A percentile compares a stretch with the other conserved stretches of the same genome.
Conservation (phyloP, 2,113 vertebrate species). For the Lanius collurio region DNA sequence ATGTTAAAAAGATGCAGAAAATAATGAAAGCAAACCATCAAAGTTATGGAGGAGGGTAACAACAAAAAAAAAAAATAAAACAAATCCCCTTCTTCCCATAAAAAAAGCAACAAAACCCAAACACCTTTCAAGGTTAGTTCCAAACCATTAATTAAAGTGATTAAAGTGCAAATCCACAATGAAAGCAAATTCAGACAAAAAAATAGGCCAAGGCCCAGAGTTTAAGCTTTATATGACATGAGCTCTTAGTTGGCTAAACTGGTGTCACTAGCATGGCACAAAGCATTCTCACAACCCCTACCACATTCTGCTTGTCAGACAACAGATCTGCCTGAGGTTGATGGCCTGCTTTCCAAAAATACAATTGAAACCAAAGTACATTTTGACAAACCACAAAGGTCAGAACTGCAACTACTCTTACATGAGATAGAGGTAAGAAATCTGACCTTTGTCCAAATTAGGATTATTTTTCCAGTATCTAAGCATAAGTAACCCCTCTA, state of each 20-base stretch:
- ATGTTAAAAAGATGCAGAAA: not conserved
- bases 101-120: not conserved
- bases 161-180: not conserved
- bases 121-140: not conserved
- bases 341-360: constrained; percentile 50
- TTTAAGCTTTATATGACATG: not conserved
- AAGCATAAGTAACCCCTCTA: not conserved
- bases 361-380: constrained; percentile 20
- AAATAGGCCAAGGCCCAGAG: not conserved
- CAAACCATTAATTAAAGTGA: not conserved
- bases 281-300: not conserved
- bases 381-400: constrained; percentile 16
- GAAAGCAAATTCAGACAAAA: not conserved
- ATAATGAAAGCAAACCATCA: not conserved
- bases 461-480: not conserved
- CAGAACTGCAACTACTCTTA: not conserved
- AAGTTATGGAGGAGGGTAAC: not conserved
- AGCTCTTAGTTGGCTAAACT: not conserved
- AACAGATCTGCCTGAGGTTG: not conserved
- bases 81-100: not conserved
- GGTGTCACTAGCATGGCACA: not conserved
- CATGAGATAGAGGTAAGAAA: not conserved
- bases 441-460: not conserved
- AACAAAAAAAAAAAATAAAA: not conserved
- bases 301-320: not conserved